Conservation (phyloP, 2,888 invertebrate genomes). For the Clistopyga incitator region DNA sequence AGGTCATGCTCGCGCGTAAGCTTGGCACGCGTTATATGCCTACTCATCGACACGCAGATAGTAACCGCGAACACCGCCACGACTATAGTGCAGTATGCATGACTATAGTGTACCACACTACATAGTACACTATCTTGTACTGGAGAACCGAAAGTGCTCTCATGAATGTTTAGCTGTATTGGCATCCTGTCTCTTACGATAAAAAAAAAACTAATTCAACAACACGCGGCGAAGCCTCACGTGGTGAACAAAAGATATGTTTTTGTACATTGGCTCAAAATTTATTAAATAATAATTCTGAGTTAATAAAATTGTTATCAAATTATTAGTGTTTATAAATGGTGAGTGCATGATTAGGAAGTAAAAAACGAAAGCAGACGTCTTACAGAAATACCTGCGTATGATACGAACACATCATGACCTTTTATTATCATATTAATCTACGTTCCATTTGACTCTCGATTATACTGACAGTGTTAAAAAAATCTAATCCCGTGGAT, state of each 20-base stretch:
- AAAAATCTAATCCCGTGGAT: neutral
- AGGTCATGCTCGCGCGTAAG: conserved; percentile 56
- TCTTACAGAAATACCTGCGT: neutral
- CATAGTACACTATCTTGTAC: neutral
- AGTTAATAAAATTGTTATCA: neutral
- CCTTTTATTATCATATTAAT: neutral
- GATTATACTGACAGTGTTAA: neutral
- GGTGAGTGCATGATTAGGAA: neutral
- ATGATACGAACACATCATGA: neutral
- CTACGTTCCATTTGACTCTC: neutral
- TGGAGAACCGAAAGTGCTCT: neutral
- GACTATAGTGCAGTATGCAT: no score
- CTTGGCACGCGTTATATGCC: conserved; percentile 50
- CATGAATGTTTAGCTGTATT: neutral
- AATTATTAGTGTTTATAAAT: neutral
- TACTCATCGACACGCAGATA: conserved; percentile 44
- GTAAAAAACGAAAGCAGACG: neutral
- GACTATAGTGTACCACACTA: neutral
- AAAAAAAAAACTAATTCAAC: neutral
- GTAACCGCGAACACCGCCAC: neutral
- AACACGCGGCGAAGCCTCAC: neutral
- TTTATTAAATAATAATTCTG: neutral
- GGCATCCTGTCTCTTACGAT: neutral
- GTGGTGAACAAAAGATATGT: neutral
- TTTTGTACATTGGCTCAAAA: neutral